Conservation (phyloP, 2,888 invertebrate species). For the Epistrophe grossulariae region DNA sequence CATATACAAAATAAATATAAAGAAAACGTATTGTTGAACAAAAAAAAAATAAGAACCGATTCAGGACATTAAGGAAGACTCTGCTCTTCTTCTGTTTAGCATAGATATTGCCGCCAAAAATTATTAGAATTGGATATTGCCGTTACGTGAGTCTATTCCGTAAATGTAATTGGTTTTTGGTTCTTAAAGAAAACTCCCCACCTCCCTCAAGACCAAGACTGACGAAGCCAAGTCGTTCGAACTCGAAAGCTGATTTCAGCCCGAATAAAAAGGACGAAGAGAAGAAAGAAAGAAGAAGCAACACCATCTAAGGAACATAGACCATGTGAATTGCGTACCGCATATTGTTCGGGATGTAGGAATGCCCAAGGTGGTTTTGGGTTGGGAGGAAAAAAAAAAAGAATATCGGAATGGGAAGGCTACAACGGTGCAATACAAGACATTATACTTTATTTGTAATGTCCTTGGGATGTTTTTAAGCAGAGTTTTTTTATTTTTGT, state of each 20-base stretch:
- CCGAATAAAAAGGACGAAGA: conserved; percentile 3
- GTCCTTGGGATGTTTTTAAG: conserved; percentile 58
- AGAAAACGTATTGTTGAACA: conserved; percentile 35
- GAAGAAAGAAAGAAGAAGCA: neutral
- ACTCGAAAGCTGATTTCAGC: neutral
- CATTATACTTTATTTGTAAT: conserved; percentile 64
- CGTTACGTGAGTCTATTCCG: conserved; percentile 73
- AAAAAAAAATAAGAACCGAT: conserved; percentile 31
- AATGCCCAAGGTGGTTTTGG: conserved; percentile 4
- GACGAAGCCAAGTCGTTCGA: neutral
- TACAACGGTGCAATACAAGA: conserved; percentile 49
- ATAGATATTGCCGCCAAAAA: conserved; percentile 75
- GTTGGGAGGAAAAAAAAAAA: too few relatives aligned
- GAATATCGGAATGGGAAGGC: conserved; percentile 6
- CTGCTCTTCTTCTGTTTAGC: conserved; percentile 62
- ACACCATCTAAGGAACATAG: neutral
- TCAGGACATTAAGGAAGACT: conserved; percentile 32
- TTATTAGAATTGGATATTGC: conserved; percentile 75
- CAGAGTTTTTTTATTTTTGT: neutral
- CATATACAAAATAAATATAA: conserved; percentile 7
- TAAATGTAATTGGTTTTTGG: conserved; percentile 67
- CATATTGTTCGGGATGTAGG: conserved; percentile 17
- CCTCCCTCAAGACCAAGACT: neutral
- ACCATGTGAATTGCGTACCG: conserved; percentile 31
- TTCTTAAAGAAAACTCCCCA: conserved; percentile 15